phyloP scores from a whole-genome alignment of 2,797 vertebrate species.

The Cirrhinus molitorella region DNA sequence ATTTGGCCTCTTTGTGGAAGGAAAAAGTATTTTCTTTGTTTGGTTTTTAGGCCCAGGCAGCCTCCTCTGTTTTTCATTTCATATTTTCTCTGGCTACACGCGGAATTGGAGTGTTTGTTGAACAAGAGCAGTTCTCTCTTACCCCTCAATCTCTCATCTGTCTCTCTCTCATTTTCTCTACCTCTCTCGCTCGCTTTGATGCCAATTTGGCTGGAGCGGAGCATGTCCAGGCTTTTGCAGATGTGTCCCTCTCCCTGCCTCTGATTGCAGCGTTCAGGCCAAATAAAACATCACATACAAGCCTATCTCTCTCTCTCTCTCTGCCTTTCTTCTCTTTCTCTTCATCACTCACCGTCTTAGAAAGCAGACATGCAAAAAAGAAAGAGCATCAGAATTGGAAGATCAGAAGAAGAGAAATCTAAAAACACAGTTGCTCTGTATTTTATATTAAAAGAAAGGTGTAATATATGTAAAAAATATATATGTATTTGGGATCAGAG shows the following conservation, averaged over 20 bases:
- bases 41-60: constrained; percentile 39
- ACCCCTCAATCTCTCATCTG: constrained; percentile 50
- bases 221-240: constrained; percentile 57
- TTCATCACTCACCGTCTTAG: constrained; percentile 11
- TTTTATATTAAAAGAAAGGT: neutral
- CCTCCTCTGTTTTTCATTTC: constrained; percentile 57
- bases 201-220: constrained; percentile 45
- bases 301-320: constrained; percentile 31
- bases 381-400: neutral
- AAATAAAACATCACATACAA: constrained; percentile 43
- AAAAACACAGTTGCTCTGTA: neutral
- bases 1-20: constrained; percentile 51
- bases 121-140: constrained; percentile 50
- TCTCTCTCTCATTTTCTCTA: constrained; percentile 36
- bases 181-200: constrained; percentile 53
- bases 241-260: constrained; percentile 36
- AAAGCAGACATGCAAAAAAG: constrained; percentile 7
- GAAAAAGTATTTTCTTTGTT: constrained; percentile 52
- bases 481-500: neutral
- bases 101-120: constrained; percentile 54
- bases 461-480: neutral
- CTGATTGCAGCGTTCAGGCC: constrained; percentile 41
- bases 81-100: constrained; percentile 59
- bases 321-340: neutral
- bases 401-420: too few relatives aligned